Evolutionary conservation across 1,140 invertebrate species (phyloP).

Genomic region (Magallana gigas): DNA sequence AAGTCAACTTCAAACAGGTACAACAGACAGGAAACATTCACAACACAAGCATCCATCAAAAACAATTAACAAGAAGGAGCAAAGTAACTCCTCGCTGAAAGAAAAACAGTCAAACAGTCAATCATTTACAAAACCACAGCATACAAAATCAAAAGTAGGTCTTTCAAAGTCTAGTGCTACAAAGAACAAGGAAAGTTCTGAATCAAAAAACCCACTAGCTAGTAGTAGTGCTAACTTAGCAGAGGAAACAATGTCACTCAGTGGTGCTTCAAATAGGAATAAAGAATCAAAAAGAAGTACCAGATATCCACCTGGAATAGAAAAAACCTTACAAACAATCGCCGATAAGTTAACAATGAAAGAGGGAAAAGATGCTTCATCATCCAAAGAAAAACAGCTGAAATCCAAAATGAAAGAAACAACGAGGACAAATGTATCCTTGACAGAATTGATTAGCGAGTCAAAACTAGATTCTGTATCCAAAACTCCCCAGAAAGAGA

Average conservation of each 20-base stretch:
- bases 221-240: neutral
- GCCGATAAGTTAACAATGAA: neutral
- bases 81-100: neutral
- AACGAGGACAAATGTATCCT: neutral
- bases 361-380: neutral
- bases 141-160: neutral
- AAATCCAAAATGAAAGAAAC: conserved; percentile 1
- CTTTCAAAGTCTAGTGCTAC: neutral
- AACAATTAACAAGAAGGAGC: neutral
- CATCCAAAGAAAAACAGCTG: neutral
- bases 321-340: conserved; percentile 5
- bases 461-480: neutral
- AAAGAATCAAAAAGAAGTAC: neutral
- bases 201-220: neutral
- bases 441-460: neutral
- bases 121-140: neutral
- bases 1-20: neutral
- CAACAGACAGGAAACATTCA: neutral
- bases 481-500: neutral
- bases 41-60: neutral
- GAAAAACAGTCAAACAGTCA: neutral
- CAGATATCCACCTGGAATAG: neutral
- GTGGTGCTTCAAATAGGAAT: neutral
- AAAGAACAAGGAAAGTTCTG: neutral
- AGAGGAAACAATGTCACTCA: neutral